Conservation (phyloP, 1,140 invertebrate species). For the Papilio aristodemus region DNA sequence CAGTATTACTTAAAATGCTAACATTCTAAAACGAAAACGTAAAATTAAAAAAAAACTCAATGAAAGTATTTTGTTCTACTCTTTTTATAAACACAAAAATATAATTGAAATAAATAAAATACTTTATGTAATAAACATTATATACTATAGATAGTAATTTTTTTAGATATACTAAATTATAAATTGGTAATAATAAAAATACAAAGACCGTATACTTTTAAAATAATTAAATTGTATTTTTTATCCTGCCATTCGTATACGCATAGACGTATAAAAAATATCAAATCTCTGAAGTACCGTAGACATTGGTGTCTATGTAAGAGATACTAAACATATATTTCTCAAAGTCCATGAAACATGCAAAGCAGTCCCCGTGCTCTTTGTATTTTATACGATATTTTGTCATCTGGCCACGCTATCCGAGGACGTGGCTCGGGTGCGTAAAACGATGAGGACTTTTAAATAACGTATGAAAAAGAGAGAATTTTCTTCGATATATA, state of each 20-base stretch:
- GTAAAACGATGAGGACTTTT: conserved; percentile 50
- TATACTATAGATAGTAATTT: too few relatives aligned
- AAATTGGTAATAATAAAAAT: too few relatives aligned
- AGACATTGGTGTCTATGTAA: conserved; percentile 31
- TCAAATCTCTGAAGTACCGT: conserved; percentile 28
- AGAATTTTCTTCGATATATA: conserved; percentile 34
- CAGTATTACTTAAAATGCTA: too few relatives aligned
- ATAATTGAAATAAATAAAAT: too few relatives aligned
- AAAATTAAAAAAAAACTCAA: too few relatives aligned
- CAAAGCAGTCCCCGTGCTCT: conserved; percentile 49
- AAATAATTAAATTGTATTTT: neutral
- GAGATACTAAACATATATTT: conserved; percentile 61
- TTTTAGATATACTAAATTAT: too few relatives aligned
- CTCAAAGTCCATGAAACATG: conserved; percentile 64
- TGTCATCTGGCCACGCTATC: conserved; percentile 64
- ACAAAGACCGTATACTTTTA: too few relatives aligned
- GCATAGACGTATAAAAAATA: conserved; percentile 13
- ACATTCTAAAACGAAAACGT: too few relatives aligned
- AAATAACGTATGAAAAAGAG: conserved; percentile 44
- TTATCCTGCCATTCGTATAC: neutral
- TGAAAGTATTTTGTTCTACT: too few relatives aligned
- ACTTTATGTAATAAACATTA: too few relatives aligned
- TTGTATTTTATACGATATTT: conserved; percentile 71
- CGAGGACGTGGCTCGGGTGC: conserved; percentile 57
- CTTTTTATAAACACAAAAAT: too few relatives aligned